Base-by-base conservation (phyloP, 2,113 vertebrate genomes). In the Rhea pennata region DNA sequence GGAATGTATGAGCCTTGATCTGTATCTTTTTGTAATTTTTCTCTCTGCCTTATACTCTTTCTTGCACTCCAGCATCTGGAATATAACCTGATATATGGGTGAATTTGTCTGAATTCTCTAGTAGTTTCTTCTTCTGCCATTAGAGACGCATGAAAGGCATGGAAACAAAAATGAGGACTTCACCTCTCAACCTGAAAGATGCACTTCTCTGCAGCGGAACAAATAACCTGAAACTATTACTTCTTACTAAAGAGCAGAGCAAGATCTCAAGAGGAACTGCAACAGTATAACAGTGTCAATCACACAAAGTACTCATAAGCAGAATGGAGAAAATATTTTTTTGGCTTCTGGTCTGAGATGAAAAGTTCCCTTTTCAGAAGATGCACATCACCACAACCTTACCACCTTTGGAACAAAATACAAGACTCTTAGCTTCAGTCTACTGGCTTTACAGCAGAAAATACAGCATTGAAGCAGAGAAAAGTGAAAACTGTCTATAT, bases 361-460 rank as follows among this genome's bases (percentile, higher is more conserved):
- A 10, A 22, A 91, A 33, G 94, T 95, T 96, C 94, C 78, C 67
- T 88, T 97, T 96, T 95, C 82, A 96, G 75, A 51, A 88, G 62
- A 80, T 12, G 75, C 40, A 17, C 44, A 36, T 91, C 27, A 70
- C 93, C 87, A 88, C 95, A 97, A 77, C 87, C 75, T 95, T 64
- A 54, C 12, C 7, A 8, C 54, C 50, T 93, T 88, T 12, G 0
- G 54, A 95, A 54, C 36, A 66, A 76, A 79, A 84, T 42, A 67
- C 75, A 83, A 90, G 50, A 29, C 50, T 40, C 50, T 73, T 21
- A 20, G 24, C 71, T 73, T 73, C 50, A 27, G 9, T 31, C 56
- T 58, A 58, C 56, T 58, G 59, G 64, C 84, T n/a, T 22, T 26
- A 39, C 2, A 87, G 42, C 53, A 91, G 89, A 95, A 91, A 1